Base-by-base conservation (phyloP, 1,140 invertebrate species). In the Brachionus plicatilis region DNA sequence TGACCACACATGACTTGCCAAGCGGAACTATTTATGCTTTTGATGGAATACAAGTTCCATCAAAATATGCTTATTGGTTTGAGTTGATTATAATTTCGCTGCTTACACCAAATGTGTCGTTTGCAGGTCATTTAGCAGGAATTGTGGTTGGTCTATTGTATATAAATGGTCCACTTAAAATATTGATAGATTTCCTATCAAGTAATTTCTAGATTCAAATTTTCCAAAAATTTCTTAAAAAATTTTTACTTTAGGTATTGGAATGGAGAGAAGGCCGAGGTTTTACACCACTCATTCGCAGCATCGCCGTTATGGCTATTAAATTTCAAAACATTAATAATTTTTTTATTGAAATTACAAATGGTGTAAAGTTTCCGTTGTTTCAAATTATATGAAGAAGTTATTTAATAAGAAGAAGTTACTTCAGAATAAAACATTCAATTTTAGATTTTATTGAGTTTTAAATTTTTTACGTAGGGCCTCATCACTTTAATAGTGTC, bases 41-140 rank as follows among this genome's bases (percentile, higher is more conserved):
- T 24, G n/a, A 20, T 20, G 5, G 5, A 12, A 88, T 93, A n/a
- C 88, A 88, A 50, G 90, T 93, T 0, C 91, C 92, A 1, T 90
- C 91, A 14, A 91, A 91, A 87, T 90, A 91, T 86, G 91, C 92
- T 6, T 92, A 92, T 68, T 94, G 93, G 93, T 88, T 89, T 2
- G 93, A 94, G 86, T 87, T 94, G n/a, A 78, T 93, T 17, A 86
- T 93, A 2, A 93, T 94, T 85, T 92, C 93, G 86, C 43, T 94
- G 0, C 85, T 93, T 9, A 91, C 92, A 2, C 88, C 89, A n/a
- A 87, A 88, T 83, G 87, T 86, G 4, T 90, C 89, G 47, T 89
- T 89, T 84, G 86, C 86, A 79, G 88, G 88, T 88, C 93, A 94
- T 87, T 88, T 94, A 20, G 92, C 93, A 72, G 93, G 93, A n/a